Percentiles rank a stretch among this genome's conserved stretches.
Evolutionary conservation across 2,113 vertebrate species (phyloP).

Genomic region (Rhadina sibilatrix): DNA sequence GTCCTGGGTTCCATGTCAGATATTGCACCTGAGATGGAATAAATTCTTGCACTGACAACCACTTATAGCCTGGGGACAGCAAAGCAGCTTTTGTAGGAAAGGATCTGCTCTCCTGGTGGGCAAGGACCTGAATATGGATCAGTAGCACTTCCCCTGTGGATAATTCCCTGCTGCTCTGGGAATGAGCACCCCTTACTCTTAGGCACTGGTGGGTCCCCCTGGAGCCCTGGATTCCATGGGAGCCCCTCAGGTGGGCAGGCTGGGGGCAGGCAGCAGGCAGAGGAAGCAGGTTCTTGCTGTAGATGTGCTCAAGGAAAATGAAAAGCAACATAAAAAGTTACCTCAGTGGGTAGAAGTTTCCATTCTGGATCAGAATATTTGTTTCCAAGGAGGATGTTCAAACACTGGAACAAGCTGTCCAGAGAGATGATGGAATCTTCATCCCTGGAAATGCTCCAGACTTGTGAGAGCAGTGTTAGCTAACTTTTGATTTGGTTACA

Average conservation of each 20-base stretch:
- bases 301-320: neutral
- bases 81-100: neutral
- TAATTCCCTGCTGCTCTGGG: neutral
- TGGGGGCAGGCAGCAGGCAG: no score
- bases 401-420: neutral
- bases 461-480: fast-evolving
- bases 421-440: neutral
- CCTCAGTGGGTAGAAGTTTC: neutral
- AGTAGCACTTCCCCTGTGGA: neutral
- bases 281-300: neutral
- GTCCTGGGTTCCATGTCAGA: neutral
- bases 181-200: neutral
- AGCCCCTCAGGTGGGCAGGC: neutral
- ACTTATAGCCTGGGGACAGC: neutral
- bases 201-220: neutral
- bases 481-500: neutral
- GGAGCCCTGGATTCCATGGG: neutral
- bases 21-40: neutral
- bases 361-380: neutral
- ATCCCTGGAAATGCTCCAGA: neutral
- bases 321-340: neutral
- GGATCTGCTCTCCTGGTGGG: neutral
- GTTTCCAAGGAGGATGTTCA: neutral
- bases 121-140: neutral
- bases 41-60: fast-evolving